Evolutionary conservation across 2,888 invertebrate genomes (phyloP), one percentile per base, ranked within the genome.

Genomic region (Zhuqinia jingwanae): DNA sequence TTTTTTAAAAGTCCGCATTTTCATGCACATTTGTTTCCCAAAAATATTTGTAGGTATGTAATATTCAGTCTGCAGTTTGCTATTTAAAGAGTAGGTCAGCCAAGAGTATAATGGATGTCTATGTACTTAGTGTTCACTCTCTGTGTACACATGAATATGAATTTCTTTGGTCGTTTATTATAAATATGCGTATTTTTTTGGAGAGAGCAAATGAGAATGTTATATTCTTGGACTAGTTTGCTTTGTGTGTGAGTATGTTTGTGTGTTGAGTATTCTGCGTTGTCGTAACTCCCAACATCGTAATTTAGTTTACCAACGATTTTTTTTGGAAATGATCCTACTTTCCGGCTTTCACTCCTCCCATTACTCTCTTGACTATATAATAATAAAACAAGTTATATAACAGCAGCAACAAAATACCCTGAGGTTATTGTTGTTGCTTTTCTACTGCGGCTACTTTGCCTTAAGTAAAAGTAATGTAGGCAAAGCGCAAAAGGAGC

Each of bases 271-370:
- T n/a, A n/a, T 25, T 2, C 11, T 27, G 3, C 25, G 25, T 2
- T 0, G 1, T 22, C 22, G 11, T 6, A 22, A 6, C 13, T 17
- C 11, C 15, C 68, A 47, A 81, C 60, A 73, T 81, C 22, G 73
- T 73, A 81, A 73, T 81, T 81, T 81, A 27, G 65, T 73, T 25
- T 58, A 27, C 58, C 60, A 58, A 58, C 30, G 73, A 63, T 78
- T 58, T 85, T 50, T 84, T 85, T 85, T 73, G 78, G 79, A 85
- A 78, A 85, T 85, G 73, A 79, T 85, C 50, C 78, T 78, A 85
- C 53, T 85, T 70, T 84, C 84, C 65, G n/a, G 42, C 42, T 45
- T 77, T 76, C 84, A 76, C 77, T 63, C 85, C 73, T 58, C 82
- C 60, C 75, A 82, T 50, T 47, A 82, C 30, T 53, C 36, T n/a